phyloP scores from a whole-genome alignment of 2,113 vertebrate genomes.

The Xiphorhynchus elegans region DNA sequence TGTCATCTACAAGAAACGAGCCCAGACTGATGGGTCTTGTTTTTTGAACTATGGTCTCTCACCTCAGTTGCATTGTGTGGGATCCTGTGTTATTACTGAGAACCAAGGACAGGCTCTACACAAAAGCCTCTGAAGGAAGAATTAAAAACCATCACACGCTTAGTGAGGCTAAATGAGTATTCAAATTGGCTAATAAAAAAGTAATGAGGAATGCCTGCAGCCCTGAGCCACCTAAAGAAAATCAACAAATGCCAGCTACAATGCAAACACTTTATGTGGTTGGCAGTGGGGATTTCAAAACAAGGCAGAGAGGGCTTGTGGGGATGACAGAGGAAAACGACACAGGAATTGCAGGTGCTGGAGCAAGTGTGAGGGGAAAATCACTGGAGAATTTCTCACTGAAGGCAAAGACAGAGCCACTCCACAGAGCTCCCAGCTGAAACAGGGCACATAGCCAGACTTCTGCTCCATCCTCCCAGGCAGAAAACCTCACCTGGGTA shows the following conservation, averaged over 20 bases:
- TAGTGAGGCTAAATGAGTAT: slow-evolving; percentile 62
- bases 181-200: slow-evolving; percentile 71
- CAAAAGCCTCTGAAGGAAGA: background rate
- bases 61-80: background rate
- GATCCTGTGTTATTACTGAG: background rate
- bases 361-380: background rate
- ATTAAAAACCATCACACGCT: slow-evolving; percentile 29
- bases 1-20: background rate
- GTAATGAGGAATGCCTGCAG: slow-evolving; percentile 67
- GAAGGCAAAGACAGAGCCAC: background rate
- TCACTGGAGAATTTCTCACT: background rate
- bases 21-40: background rate
- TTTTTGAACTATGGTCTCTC: background rate
- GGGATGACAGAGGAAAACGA: background rate
- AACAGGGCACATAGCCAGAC: background rate
- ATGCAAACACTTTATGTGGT: background rate
- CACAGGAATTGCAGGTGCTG: background rate
- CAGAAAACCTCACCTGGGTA: background rate
- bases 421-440: background rate
- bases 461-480: background rate
- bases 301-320: background rate
- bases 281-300: slow-evolving; percentile 1
- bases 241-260: slow-evolving; percentile 55
- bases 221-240: slow-evolving; percentile 63
- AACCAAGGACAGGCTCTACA: background rate